phyloP scores from a whole-genome alignment of 2,888 invertebrate genomes.

The Spicauda simplicius region DNA sequence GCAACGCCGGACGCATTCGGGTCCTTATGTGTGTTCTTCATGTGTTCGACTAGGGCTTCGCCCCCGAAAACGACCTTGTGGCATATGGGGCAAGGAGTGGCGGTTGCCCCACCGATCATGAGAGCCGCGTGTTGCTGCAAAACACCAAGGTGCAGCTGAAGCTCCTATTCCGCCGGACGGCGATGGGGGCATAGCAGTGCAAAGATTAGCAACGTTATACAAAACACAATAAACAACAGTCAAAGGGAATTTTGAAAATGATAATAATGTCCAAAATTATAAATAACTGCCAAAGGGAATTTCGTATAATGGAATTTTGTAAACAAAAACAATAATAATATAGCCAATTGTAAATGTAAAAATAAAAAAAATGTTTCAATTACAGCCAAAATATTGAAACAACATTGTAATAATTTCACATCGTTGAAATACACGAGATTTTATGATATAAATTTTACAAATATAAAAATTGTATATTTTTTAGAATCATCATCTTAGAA shows the following conservation, averaged over 20 bases:
- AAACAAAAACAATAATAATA: slow-evolving; percentile 25
- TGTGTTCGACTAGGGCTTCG: slow-evolving; percentile 97
- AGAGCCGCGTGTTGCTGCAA: slow-evolving; percentile 98
- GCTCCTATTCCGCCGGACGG: slow-evolving; percentile 87
- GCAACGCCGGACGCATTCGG: slow-evolving; percentile 95
- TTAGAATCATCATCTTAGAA: too few species aligned
- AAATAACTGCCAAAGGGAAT: slow-evolving; percentile 52
- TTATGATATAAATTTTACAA: background rate
- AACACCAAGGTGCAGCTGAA: slow-evolving; percentile 96
- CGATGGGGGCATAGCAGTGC: slow-evolving; percentile 78
- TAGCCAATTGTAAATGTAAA: slow-evolving; percentile 31
- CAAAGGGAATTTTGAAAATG: slow-evolving; percentile 61
- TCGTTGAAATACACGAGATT: background rate
- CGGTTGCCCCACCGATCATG: slow-evolving; percentile 95
- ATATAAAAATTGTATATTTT: too few species aligned
- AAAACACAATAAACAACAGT: slow-evolving; percentile 56
- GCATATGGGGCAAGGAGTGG: slow-evolving; percentile 96
- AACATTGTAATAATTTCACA: slow-evolving; percentile 2
- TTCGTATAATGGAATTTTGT: slow-evolving; percentile 42
- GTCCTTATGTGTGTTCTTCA: slow-evolving; percentile 98
- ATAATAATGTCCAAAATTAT: slow-evolving; percentile 41
- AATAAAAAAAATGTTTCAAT: slow-evolving; percentile 31
- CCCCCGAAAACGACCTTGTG: slow-evolving; percentile 97
- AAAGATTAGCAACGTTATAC: slow-evolving; percentile 71
- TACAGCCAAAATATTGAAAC: slow-evolving; percentile 30